Conservation (phyloP, 2,888 invertebrate species). For the Pocota personata region DNA sequence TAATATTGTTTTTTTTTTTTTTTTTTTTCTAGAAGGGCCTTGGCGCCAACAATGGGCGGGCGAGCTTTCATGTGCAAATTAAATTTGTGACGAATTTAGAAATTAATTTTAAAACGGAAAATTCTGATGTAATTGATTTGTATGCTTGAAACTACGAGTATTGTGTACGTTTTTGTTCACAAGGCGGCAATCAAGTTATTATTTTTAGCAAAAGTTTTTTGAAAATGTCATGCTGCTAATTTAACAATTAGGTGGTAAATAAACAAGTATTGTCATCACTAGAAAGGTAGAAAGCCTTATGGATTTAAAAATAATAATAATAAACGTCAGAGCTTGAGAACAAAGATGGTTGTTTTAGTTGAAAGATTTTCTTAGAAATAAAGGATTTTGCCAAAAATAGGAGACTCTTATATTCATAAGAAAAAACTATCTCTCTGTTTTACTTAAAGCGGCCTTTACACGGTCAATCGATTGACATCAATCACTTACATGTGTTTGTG, state of each 20-base stretch:
- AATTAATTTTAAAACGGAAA: neutral
- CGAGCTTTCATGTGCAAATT: slow-evolving; percentile 23
- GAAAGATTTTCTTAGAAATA: too few relatives aligned
- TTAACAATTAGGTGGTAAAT: neutral
- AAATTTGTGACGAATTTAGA: slow-evolving; percentile 19
- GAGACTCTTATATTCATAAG: too few relatives aligned
- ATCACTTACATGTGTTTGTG: too few relatives aligned
- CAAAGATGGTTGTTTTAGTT: too few relatives aligned
- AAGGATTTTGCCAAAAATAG: too few relatives aligned
- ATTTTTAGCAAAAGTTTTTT: neutral
- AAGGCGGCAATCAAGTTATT: neutral
- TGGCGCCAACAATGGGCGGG: slow-evolving; percentile 15
- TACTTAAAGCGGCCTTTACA: too few relatives aligned
- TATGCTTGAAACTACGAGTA: slow-evolving; percentile 15
- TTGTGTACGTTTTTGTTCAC: neutral
- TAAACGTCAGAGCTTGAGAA: too few relatives aligned
- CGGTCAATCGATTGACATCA: too few relatives aligned
- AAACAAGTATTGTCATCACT: too few relatives aligned
- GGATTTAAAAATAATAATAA: too few relatives aligned
- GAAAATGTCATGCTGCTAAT: neutral
- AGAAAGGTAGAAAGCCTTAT: too few relatives aligned
- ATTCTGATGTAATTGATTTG: neutral
- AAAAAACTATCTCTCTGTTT: too few relatives aligned
- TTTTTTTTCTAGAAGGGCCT: neutral
- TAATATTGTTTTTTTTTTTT: neutral